Conservation (phyloP, 2,888 invertebrate genomes). For the Tenthredo livida region DNA sequence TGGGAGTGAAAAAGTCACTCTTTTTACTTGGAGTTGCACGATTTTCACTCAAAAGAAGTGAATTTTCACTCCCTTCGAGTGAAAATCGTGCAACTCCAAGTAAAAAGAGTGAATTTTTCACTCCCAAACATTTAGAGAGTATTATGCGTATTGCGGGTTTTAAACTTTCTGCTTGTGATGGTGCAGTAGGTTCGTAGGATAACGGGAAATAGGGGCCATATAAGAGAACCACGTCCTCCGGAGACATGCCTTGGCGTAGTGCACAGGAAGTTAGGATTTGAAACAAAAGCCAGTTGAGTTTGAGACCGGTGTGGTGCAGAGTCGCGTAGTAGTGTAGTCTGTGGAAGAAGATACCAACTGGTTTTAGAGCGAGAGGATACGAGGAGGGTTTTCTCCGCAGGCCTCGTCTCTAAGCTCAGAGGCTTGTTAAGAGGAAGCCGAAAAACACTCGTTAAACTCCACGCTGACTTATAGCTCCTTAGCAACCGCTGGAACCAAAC, state of each 20-base stretch:
- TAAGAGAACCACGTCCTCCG: constrained; percentile 32
- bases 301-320: neutral
- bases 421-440: constrained; percentile 61
- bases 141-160: neutral
- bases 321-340: neutral
- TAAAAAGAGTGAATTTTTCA: too few species aligned
- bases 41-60: too few species aligned
- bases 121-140: too few species aligned
- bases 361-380: neutral
- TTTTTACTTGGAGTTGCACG: too few species aligned
- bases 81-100: too few species aligned
- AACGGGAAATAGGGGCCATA: neutral
- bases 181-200: too few species aligned
- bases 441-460: constrained; percentile 62
- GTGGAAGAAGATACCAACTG: neutral
- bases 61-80: too few species aligned
- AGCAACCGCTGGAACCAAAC: constrained; percentile 46
- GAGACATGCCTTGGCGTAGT: constrained; percentile 33
- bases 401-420: constrained; percentile 30
- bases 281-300: constrained; percentile 57
- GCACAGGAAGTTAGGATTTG: constrained; percentile 58
- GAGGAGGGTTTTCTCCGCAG: constrained; percentile 10
- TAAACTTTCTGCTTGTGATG: neutral
- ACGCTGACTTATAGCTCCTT: constrained; percentile 60
- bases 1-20: too few species aligned